Conservation (phyloP, 2,113 vertebrate genomes). For the Barnardius zonarius region DNA sequence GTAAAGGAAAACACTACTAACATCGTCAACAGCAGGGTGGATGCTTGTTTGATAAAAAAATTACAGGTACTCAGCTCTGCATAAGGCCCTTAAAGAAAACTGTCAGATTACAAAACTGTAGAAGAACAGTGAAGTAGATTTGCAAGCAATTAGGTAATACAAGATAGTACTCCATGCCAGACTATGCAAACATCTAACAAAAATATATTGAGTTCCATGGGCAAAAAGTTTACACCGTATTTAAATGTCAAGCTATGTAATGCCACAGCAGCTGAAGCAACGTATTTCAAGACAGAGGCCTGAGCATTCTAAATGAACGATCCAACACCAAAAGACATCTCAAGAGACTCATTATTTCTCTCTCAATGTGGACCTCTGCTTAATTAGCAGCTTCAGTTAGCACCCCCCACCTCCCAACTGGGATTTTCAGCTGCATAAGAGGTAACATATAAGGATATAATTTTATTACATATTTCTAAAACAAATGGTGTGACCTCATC, state of each 20-base stretch:
- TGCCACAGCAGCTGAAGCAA: neutral
- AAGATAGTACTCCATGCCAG: neutral
- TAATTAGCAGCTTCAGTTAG: neutral
- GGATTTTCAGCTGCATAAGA: neutral
- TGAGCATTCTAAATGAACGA: neutral
- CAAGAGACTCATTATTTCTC: neutral
- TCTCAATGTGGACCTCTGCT: neutral
- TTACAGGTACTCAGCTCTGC: neutral
- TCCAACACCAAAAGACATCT: neutral
- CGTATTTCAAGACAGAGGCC: neutral
- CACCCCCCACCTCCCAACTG: accelerated
- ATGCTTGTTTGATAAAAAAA: neutral
- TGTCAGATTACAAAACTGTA: neutral
- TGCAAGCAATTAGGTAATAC: neutral
- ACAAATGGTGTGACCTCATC: neutral
- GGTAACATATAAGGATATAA: neutral
- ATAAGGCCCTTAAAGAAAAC: neutral
- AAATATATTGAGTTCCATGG: neutral
- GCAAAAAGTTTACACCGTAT: neutral
- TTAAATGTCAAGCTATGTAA: neutral
- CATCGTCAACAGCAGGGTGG: neutral
- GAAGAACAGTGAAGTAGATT: neutral
- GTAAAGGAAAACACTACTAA: neutral
- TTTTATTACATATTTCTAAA: neutral
- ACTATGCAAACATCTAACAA: neutral